phyloP scores from a whole-genome alignment of 2,888 invertebrate species.

The Cetonia aurata region DNA sequence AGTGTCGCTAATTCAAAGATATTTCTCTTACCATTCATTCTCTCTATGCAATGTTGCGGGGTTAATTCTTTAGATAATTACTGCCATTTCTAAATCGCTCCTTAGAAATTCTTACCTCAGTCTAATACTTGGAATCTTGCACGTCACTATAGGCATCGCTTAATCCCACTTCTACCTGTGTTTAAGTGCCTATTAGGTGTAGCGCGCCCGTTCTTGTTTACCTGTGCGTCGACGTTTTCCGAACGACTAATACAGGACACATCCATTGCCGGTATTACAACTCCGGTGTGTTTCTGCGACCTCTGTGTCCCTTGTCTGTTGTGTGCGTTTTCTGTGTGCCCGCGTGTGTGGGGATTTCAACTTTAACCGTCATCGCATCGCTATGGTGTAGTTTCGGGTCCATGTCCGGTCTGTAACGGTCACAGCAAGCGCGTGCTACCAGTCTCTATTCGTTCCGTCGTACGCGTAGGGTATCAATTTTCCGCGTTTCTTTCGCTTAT shows the following conservation, averaged over 20 bases:
- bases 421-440: conserved; percentile 15
- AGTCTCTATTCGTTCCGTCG: conserved; percentile 18
- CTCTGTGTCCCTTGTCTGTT: neutral
- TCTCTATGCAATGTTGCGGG: no score
- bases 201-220: conserved; percentile 54
- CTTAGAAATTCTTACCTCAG: no score
- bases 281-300: no score
- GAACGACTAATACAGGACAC: conserved; percentile 60
- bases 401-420: conserved; percentile 48
- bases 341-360: conserved; percentile 53
- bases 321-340: neutral
- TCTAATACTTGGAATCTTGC: no score
- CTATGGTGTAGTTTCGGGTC: conserved; percentile 51
- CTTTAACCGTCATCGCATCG: conserved; percentile 54
- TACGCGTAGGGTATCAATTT: neutral
- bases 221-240: conserved; percentile 63
- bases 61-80: no score
- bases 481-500: conserved; percentile 7
- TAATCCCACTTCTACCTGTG: no score
- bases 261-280: no score
- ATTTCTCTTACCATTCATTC: no score
- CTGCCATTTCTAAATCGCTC: no score
- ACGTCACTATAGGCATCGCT: no score
- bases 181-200: neutral
- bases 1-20: no score